phyloP scores from a whole-genome alignment of 2,888 invertebrate genomes.

The Caenorhabditis uteleia region DNA sequence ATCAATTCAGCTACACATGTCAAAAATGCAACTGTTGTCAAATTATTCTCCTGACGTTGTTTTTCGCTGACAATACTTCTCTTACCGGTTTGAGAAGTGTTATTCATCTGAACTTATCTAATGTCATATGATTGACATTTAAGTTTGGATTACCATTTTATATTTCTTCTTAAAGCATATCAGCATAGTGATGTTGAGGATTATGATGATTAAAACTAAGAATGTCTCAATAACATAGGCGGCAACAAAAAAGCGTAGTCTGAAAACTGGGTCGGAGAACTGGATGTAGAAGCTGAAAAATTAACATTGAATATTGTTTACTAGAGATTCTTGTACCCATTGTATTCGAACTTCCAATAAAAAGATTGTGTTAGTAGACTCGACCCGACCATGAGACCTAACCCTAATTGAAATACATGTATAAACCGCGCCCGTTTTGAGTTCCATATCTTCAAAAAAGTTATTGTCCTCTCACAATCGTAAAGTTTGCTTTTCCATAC shows the following conservation, averaged over 20 bases:
- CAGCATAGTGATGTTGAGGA: slow-evolving; percentile 42
- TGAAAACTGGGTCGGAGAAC: slow-evolving; percentile 34
- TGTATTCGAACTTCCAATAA: slow-evolving; percentile 40
- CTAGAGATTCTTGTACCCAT: slow-evolving; percentile 19
- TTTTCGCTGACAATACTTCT: slow-evolving; percentile 44
- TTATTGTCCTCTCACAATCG: neutral
- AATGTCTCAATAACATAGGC: slow-evolving; percentile 42
- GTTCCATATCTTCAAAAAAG: slow-evolving; percentile 38
- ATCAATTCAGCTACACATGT: slow-evolving; percentile 47
- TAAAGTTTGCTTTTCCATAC: slow-evolving; percentile 12
- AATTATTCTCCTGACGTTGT: slow-evolving; percentile 46
- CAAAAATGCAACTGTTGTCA: slow-evolving; percentile 36
- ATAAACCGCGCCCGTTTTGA: slow-evolving; percentile 26
- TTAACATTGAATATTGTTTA: neutral
- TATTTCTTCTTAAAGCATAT: slow-evolving; percentile 39
- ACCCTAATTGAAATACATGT: slow-evolving; percentile 35
- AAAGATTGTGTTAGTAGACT: slow-evolving; percentile 32
- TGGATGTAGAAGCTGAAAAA: slow-evolving; percentile 41
- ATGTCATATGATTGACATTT: too few species aligned
- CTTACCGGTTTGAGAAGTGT: too few species aligned
- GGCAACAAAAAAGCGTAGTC: slow-evolving; percentile 33
- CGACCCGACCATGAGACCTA: slow-evolving; percentile 29
- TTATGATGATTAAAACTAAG: slow-evolving; percentile 34
- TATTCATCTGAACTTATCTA: too few species aligned
- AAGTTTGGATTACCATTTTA: slow-evolving; percentile 20